Percentiles rank a stretch among this genome's conserved stretches.
phyloP scores from a whole-genome alignment of 1,140 invertebrate species.

The Chironomus tepperi region DNA sequence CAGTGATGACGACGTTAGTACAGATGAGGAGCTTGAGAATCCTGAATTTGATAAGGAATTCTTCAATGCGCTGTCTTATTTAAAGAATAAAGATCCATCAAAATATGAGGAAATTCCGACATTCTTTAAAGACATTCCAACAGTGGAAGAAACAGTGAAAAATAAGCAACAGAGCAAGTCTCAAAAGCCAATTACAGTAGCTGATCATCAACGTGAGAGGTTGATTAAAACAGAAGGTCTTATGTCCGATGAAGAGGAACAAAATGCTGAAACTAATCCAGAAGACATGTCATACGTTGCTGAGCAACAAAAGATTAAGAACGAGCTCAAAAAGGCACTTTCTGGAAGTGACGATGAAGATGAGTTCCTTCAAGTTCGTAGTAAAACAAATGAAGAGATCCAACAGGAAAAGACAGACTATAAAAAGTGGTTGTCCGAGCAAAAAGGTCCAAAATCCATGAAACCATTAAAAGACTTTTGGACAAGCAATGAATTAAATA shows the following conservation, averaged over 20 bases:
- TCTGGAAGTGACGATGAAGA: slow-evolving; percentile 44
- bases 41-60: slow-evolving; percentile 74
- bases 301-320: slow-evolving; percentile 60
- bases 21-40: slow-evolving; percentile 51
- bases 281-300: slow-evolving; percentile 52
- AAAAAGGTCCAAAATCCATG: slow-evolving; percentile 49
- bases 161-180: slow-evolving; percentile 40
- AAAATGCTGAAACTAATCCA: slow-evolving; percentile 28
- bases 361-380: slow-evolving; percentile 46
- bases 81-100: slow-evolving; percentile 81
- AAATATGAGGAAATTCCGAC: slow-evolving; percentile 71
- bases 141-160: slow-evolving; percentile 34
- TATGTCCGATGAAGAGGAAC: slow-evolving; percentile 24
- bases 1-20: slow-evolving; percentile 48
- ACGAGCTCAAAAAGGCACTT: slow-evolving; percentile 50
- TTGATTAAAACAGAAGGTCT: slow-evolving; percentile 7
- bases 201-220: slow-evolving; percentile 62
- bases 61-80: slow-evolving; percentile 68
- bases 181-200: slow-evolving; percentile 56
- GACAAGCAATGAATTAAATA: slow-evolving; percentile 69
- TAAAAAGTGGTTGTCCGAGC: slow-evolving; percentile 72
- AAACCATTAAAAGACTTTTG: slow-evolving; percentile 75
- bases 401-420: slow-evolving; percentile 56
- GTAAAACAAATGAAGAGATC: slow-evolving; percentile 54
- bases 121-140: slow-evolving; percentile 54